These are phyloP conservation scores for Strigamia transsilvanica DNA, from an alignment of 2,888 invertebrate species.

Conservation along the genomic window DNA sequence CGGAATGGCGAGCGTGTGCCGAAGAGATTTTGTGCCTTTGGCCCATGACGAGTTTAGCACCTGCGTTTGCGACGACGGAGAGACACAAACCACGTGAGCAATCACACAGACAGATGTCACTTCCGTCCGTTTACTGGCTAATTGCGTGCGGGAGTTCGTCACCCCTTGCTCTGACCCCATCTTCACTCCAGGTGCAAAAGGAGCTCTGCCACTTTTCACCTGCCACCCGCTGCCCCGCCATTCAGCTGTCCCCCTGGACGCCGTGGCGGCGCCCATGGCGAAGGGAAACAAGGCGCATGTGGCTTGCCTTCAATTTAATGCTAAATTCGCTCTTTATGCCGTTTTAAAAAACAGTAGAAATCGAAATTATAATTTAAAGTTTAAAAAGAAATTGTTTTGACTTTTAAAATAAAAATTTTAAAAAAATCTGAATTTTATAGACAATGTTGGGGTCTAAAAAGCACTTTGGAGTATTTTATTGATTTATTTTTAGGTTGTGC, in stretches of 20 bases:
- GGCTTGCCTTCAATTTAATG: constrained; percentile 22
- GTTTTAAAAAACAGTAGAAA: not conserved
- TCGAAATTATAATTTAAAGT: not conserved
- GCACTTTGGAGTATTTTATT: not conserved
- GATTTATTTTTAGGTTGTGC: not conserved
- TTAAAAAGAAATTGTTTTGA: no score
- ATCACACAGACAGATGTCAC: constrained; percentile 40
- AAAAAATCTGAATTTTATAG: no score
- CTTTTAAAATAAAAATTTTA: no score
- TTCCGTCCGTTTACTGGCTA: constrained; percentile 11
- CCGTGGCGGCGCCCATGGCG: constrained; percentile 10
- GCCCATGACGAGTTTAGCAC: constrained; percentile 27
- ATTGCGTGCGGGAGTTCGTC: constrained; percentile 36
- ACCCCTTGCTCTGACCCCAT: constrained; percentile 39
- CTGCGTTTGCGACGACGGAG: not conserved
- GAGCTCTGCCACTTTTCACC: constrained; percentile 44
- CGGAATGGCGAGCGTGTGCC: constrained; percentile 15
- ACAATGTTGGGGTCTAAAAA: not conserved
- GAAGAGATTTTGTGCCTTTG: constrained; percentile 39
- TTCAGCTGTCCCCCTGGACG: constrained; percentile 39
- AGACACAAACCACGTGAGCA: constrained; percentile 20
- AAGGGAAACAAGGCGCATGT: constrained; percentile 6
- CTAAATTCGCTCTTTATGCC: constrained; percentile 4
- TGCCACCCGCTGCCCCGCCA: constrained; percentile 42
- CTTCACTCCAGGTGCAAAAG: constrained; percentile 36